These are phyloP conservation scores for Mormoops blainvillei DNA, from an alignment of 2,113 vertebrate genomes.

Conservation along the genomic window DNA sequence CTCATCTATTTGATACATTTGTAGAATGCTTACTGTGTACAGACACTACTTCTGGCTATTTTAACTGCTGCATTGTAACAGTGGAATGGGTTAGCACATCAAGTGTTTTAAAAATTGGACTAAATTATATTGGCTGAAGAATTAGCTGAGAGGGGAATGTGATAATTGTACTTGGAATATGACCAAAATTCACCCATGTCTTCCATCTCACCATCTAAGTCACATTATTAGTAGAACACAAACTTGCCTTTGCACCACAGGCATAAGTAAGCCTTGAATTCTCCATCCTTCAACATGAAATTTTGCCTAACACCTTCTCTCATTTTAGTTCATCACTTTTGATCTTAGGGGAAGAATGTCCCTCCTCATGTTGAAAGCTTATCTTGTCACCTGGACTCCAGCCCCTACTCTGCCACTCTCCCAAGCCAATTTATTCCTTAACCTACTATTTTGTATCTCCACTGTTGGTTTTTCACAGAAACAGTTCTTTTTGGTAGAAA, in stretches of 20 bases:
- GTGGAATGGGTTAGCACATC: neutral
- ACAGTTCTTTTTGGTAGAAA: neutral
- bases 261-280: neutral
- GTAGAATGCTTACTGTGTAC: neutral
- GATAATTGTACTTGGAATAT: constrained; percentile 31
- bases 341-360: neutral
- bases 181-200: neutral
- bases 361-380: neutral
- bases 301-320: neutral
- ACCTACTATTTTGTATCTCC: neutral
- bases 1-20: neutral
- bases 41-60: neutral
- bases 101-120: neutral
- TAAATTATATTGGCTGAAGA: neutral
- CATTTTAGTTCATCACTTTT: neutral
- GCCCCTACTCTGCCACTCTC: neutral
- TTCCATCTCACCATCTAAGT: neutral
- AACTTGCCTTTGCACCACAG: neutral
- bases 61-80: neutral
- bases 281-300: neutral
- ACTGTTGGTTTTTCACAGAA: neutral
- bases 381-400: neutral
- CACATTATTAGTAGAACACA: neutral
- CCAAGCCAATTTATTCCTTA: neutral
- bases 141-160: neutral